A percentile compares a stretch with the other conserved stretches of the same genome.
phyloP scores from a whole-genome alignment of 1,140 invertebrate species.

The Scaptodrosophila lebanonensis region DNA sequence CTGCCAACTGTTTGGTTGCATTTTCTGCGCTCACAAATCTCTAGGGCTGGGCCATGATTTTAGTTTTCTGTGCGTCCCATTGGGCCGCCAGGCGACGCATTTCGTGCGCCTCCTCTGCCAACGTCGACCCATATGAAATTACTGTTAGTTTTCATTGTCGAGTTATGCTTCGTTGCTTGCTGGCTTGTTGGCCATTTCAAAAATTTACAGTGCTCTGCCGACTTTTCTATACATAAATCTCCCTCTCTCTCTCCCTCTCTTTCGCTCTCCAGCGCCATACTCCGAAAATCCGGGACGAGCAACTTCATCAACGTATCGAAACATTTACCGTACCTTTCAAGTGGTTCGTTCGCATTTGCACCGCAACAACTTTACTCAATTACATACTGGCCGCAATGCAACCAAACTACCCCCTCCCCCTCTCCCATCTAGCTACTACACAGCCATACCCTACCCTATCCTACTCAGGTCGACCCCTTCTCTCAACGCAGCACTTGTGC shows the following conservation, averaged over 20 bases:
- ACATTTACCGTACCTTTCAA: slow-evolving; percentile 58
- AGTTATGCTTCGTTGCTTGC: slow-evolving; percentile 13
- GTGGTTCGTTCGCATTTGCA: slow-evolving; percentile 58
- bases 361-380: slow-evolving; percentile 67
- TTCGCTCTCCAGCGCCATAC: no score
- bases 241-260: no score
- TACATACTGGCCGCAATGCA: slow-evolving; percentile 39
- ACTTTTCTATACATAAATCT: no score
- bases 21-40: slow-evolving; percentile 44
- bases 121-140: slow-evolving; percentile 39
- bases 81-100: neutral
- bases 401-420: slow-evolving; percentile 20
- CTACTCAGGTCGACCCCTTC: slow-evolving; percentile 69
- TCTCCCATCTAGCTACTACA: neutral
- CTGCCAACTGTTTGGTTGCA: slow-evolving; percentile 53
- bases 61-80: slow-evolving; percentile 36
- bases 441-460: slow-evolving; percentile 1
- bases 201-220: slow-evolving; percentile 11
- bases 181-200: slow-evolving; percentile 17
- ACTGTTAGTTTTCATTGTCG: slow-evolving; percentile 57
- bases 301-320: slow-evolving; percentile 51
- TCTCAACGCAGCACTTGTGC: no score
- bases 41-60: slow-evolving; percentile 57
- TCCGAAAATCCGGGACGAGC: no score
- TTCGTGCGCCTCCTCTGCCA: neutral